phyloP scores from a whole-genome alignment of 2,888 invertebrate species.

The Onthophagus sagittarius region DNA sequence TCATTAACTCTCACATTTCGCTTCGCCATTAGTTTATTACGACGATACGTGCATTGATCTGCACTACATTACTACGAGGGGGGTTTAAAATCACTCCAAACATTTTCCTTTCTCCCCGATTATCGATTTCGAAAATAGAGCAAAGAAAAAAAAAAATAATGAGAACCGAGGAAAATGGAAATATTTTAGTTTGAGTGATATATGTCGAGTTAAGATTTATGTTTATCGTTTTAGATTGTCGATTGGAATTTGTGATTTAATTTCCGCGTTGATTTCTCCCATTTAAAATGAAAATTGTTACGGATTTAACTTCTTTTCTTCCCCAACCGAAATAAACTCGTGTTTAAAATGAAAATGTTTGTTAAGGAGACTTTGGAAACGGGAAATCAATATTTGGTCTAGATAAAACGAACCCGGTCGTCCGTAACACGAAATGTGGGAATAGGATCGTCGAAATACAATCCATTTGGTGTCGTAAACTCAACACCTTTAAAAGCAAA shows the following conservation, averaged over 20 bases:
- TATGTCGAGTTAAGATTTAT: background rate
- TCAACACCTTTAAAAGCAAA: too few species aligned
- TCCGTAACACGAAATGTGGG: background rate
- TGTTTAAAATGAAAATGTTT: background rate
- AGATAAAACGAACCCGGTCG: background rate
- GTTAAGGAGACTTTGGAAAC: background rate
- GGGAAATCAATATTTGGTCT: background rate
- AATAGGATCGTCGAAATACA: background rate
- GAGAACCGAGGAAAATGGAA: background rate
- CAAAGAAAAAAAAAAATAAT: background rate
- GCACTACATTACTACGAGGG: background rate
- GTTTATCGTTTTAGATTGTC: background rate
- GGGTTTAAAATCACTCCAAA: background rate
- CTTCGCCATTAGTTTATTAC: background rate
- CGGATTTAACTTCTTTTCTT: background rate
- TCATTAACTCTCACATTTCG: slow-evolving; percentile 14
- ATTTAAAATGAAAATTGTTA: background rate
- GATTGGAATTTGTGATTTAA: background rate
- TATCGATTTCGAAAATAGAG: background rate
- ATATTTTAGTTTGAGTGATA: background rate
- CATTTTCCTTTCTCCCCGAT: background rate
- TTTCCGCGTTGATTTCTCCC: background rate
- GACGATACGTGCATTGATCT: background rate
- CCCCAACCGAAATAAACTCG: background rate
- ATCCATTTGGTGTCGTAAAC: too few species aligned